Base-by-base conservation (phyloP, 2,888 invertebrate species). In the Drosophila mercatorum region DNA sequence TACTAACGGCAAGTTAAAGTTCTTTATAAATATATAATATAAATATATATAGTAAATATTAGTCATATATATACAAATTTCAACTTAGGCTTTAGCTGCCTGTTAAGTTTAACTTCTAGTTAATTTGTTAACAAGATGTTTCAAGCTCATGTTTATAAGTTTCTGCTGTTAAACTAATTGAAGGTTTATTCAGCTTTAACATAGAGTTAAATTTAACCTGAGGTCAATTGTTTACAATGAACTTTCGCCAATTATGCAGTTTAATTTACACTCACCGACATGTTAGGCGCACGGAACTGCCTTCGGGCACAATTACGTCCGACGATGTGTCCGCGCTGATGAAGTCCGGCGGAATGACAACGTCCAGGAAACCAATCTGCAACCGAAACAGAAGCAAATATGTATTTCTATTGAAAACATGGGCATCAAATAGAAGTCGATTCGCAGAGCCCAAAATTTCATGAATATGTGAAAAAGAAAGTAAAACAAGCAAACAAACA, bases 321-420 rank as follows among this genome's bases (percentile, higher is more conserved):
- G 97, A 96, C n/a, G 97, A 97, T 34, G 97, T 97, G 90, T 97
- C 97, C 90, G 97, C 97, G 22, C 95, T 92, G 73, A 97, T 95
- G 89, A 98, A 97, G 92, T 98, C 97, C n/a, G 98, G 98, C 40
- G 98, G 97, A 78, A 98, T 95, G 34, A 97, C 96, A 60, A 98
- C 97, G 80, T 97, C 96, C 81, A 98, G 94, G 92, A 95, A 95
- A 38, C 97, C 97, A 93, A 97, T 96, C 97, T 97, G 93, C 11
- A 93, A 93, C 28, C 46, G 36, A 49, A 22, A 22, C 2, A 22
- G 22, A 22, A 22, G 22, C 10, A 56, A 51, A 11, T 2, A 11
- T 2, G 3, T 1, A 38, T 22, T 36, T 36, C 1, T 4, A 12
- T 51, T 34, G 51, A 17, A 49, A 51, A 34, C 34, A 51, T 12